These are phyloP conservation scores for Lingula anatina DNA, from an alignment of 2,888 invertebrate genomes.

Conservation along the genomic window DNA sequence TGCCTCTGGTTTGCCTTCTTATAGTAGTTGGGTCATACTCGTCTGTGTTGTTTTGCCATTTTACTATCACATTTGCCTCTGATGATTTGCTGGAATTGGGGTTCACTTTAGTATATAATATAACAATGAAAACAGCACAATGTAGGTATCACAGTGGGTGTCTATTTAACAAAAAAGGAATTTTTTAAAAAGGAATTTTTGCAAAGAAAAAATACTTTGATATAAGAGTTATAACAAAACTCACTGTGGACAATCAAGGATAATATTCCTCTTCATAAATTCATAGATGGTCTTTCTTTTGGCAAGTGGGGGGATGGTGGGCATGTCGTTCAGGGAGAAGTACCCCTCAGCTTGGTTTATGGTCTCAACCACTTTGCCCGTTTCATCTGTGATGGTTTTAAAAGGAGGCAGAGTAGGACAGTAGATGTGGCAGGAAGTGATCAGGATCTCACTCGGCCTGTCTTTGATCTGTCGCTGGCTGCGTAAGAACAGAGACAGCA, in stretches of 20 bases:
- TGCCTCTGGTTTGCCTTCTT: constrained; percentile 55
- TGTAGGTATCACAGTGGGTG: too few relatives aligned
- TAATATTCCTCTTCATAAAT: constrained; percentile 20
- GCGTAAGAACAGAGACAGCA: constrained; percentile 52
- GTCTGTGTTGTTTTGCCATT: constrained; percentile 39
- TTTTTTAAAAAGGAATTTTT: too few relatives aligned
- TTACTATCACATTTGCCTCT: constrained; percentile 10
- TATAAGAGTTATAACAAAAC: too few relatives aligned
- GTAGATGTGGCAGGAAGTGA: constrained; percentile 53
- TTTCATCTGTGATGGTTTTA: constrained; percentile 56
- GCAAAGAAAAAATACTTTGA: too few relatives aligned
- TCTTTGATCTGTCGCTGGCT: constrained; percentile 47
- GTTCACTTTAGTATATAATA: too few relatives aligned
- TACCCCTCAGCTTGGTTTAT: constrained; percentile 51
- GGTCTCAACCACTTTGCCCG: constrained; percentile 59
- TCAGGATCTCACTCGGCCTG: constrained; percentile 59
- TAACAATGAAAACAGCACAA: too few relatives aligned
- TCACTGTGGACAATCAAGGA: constrained; percentile 33
- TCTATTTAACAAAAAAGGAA: too few relatives aligned
- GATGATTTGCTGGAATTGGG: too few relatives aligned
- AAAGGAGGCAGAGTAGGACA: constrained; percentile 29
- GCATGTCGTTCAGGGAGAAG: constrained; percentile 25
- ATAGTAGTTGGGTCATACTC: constrained; percentile 56
- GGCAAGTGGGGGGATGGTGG: constrained; percentile 24
- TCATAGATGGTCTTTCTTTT: constrained; percentile 31